Percentiles rank a stretch among this genome's conserved stretches.
phyloP scores from a whole-genome alignment of 2,797 vertebrate genomes.

The Scleropages formosus region DNA sequence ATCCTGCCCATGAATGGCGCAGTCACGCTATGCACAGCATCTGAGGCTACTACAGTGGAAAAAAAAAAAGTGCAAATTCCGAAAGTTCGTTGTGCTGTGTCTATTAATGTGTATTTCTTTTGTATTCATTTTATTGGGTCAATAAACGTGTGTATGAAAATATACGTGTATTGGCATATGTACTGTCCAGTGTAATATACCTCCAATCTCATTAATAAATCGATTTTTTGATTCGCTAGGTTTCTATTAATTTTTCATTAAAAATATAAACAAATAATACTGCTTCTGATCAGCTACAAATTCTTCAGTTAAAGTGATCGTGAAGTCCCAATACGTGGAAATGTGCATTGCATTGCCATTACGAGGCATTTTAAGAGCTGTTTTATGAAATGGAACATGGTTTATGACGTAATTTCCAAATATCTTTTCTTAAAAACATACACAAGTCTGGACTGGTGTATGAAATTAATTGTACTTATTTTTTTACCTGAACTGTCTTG shows the following conservation, averaged over 20 bases:
- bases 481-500: too few relatives aligned
- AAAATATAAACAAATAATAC: neutral
- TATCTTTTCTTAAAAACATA: too few relatives aligned
- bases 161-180: neutral
- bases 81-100: neutral
- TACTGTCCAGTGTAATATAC: neutral
- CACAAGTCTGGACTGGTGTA: too few relatives aligned
- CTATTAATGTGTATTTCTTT: conserved; percentile 4
- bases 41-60: neutral
- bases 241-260: neutral
- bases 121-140: conserved; percentile 5
- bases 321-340: too few relatives aligned
- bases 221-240: neutral
- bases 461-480: too few relatives aligned
- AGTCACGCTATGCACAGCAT: neutral
- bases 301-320: neutral
- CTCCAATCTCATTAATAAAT: neutral
- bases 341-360: neutral
- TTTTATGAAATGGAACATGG: neutral
- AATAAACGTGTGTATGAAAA: neutral
- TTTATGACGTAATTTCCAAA: neutral
- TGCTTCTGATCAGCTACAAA: too few relatives aligned
- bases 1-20: neutral
- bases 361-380: neutral
- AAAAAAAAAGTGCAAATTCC: neutral